Percentiles rank a stretch among this genome's conserved stretches.
Conservation (phyloP, 2,797 vertebrate genomes). For the Tokudaia tokunoshimensis region DNA sequence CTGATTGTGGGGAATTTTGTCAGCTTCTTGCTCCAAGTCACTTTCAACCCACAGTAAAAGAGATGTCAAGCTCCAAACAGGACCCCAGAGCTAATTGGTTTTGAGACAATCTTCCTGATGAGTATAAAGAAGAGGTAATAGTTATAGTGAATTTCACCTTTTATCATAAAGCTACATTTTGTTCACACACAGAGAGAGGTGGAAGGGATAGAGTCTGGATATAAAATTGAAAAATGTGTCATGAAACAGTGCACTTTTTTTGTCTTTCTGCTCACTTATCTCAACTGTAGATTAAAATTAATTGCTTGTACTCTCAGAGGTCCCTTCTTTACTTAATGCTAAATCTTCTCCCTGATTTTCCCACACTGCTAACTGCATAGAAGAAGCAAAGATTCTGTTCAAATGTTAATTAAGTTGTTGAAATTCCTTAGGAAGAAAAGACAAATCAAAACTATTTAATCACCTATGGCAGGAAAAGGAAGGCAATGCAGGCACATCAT, state of each 20-base stretch:
- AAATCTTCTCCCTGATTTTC: neutral
- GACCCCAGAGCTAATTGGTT: conserved; percentile 40
- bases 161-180: conserved; percentile 53
- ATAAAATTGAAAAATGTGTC: conserved; percentile 7
- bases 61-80: conserved; percentile 57
- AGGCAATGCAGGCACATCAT: neutral
- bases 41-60: conserved; percentile 67
- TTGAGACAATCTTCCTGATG: conserved; percentile 67
- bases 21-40: conserved; percentile 65
- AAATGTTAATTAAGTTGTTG: neutral
- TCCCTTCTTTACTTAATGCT: neutral
- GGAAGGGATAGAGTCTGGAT: neutral
- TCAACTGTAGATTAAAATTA: neutral
- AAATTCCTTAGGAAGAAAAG: neutral
- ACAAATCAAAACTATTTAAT: neutral
- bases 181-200: neutral
- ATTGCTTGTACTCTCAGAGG: neutral
- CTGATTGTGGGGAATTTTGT: conserved; percentile 69
- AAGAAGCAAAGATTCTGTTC: neutral
- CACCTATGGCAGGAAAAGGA: neutral
- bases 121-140: conserved; percentile 42
- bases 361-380: neutral
- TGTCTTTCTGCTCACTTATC: neutral
- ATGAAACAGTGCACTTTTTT: neutral
- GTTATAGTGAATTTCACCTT: conserved; percentile 10